Evolutionary conservation across 2,888 invertebrate species (phyloP).

Genomic region (Archips xylosteana): DNA sequence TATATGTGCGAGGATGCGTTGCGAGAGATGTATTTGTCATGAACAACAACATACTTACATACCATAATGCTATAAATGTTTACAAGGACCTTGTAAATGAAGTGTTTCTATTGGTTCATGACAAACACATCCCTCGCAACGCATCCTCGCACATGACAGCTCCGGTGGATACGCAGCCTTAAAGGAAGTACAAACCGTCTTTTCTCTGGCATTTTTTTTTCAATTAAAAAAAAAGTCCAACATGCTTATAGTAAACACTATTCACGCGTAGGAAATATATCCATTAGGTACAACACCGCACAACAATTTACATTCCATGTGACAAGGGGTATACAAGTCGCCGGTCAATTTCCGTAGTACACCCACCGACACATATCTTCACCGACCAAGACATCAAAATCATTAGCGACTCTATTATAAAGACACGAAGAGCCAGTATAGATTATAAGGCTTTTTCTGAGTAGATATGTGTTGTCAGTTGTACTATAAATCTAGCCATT

Average conservation of each 20-base stretch:
- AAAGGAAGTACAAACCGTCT: no score
- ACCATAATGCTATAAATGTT: no score
- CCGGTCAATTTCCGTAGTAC: constrained; percentile 76
- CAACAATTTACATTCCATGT: constrained; percentile 8
- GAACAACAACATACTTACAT: no score
- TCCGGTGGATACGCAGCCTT: no score
- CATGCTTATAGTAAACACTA: background rate
- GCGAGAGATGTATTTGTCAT: no score
- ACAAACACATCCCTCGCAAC: no score
- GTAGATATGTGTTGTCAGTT: background rate
- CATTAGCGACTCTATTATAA: background rate
- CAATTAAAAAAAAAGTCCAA: background rate
- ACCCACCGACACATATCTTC: background rate
- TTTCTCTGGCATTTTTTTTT: no score
- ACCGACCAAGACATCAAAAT: background rate
- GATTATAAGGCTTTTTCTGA: background rate
- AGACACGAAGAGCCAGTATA: background rate
- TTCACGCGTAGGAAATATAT: background rate
- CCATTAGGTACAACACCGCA: constrained; percentile 1
- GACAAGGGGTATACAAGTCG: constrained; percentile 31
- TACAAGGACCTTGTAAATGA: no score
- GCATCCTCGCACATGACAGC: no score
- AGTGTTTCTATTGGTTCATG: no score
- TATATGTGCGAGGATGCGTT: no score
- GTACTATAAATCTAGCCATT: constrained; percentile 71